Conservation (phyloP, 1,140 invertebrate species). For the Aphelenchoides besseyi region DNA sequence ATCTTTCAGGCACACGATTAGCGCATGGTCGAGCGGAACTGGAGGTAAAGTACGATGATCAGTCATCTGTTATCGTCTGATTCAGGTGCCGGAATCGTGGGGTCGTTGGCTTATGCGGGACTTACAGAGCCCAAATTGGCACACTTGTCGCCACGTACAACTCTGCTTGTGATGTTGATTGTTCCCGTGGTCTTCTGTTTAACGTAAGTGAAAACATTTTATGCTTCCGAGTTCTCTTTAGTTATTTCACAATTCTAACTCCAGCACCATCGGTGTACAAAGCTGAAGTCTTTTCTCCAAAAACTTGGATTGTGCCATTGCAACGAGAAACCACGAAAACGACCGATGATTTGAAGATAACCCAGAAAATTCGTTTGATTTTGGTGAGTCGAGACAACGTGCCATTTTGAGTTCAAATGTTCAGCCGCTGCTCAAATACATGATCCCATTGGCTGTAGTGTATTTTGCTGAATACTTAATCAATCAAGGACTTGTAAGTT, state of each 20-base stretch:
- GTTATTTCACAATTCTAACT: slow-evolving; percentile 42
- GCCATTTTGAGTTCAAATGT: slow-evolving; percentile 10
- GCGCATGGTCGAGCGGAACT: slow-evolving; percentile 50
- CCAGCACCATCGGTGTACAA: slow-evolving; percentile 28
- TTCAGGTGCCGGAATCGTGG: slow-evolving; percentile 56
- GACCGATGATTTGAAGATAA: neutral
- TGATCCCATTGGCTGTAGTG: slow-evolving; percentile 76
- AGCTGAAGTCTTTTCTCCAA: slow-evolving; percentile 20
- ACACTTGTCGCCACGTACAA: slow-evolving; percentile 26
- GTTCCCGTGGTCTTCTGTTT: slow-evolving; percentile 41
- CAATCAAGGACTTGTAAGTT: slow-evolving; percentile 77
- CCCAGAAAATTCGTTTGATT: neutral
- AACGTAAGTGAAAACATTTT: slow-evolving; percentile 35
- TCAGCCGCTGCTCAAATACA: slow-evolving; percentile 71
- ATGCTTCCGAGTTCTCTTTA: slow-evolving; percentile 15
- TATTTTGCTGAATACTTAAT: slow-evolving; percentile 86
- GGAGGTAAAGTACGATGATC: slow-evolving; percentile 34
- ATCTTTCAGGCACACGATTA: slow-evolving; percentile 49
- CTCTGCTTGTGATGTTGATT: slow-evolving; percentile 44
- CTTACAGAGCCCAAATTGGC: slow-evolving; percentile 45
- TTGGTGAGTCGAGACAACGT: neutral
- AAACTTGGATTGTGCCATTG: slow-evolving; percentile 44
- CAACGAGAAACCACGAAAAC: neutral
- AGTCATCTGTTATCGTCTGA: slow-evolving; percentile 36
- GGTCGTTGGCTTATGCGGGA: slow-evolving; percentile 43